Evolutionary conservation across 2,888 invertebrate species (phyloP).

Genomic region (Orchesella flavescens): DNA sequence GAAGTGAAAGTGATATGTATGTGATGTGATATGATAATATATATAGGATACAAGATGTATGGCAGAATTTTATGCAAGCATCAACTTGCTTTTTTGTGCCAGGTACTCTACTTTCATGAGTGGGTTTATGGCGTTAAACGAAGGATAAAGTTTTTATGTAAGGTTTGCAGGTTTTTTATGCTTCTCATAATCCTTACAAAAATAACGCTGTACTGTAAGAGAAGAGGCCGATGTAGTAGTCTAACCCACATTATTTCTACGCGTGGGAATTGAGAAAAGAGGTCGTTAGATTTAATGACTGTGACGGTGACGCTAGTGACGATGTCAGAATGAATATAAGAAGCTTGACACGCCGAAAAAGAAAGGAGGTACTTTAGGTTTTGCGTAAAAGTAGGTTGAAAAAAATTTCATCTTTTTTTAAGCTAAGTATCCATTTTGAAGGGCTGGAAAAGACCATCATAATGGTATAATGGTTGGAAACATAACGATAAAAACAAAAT

Average conservation of each 20-base stretch:
- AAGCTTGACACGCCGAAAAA: not conserved
- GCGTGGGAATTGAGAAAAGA: slow-evolving; percentile 27
- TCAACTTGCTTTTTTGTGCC: slow-evolving; percentile 27
- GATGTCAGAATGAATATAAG: not conserved
- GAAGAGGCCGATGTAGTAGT: too few species aligned
- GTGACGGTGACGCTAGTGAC: slow-evolving; percentile 47
- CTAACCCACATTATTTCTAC: not conserved
- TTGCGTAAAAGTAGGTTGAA: too few species aligned
- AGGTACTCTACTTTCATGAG: slow-evolving; percentile 25
- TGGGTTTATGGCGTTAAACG: slow-evolving; percentile 44
- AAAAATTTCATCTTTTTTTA: too few species aligned
- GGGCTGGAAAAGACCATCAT: too few species aligned
- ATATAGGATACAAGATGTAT: too few species aligned
- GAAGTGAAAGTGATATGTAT: not conserved
- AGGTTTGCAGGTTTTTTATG: not conserved
- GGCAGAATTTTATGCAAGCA: not conserved
- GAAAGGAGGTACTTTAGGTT: too few species aligned
- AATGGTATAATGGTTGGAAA: too few species aligned
- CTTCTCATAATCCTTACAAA: too few species aligned
- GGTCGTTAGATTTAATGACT: slow-evolving; percentile 62
- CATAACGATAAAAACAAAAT: too few species aligned
- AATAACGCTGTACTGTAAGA: too few species aligned
- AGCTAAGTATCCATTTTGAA: too few species aligned
- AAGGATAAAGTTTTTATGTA: slow-evolving; percentile 47
- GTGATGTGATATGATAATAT: not conserved